Evolutionary conservation across 53 echinoderm and acorn worm species (phyloP).

Genomic region (Patiria pectinifera): DNA sequence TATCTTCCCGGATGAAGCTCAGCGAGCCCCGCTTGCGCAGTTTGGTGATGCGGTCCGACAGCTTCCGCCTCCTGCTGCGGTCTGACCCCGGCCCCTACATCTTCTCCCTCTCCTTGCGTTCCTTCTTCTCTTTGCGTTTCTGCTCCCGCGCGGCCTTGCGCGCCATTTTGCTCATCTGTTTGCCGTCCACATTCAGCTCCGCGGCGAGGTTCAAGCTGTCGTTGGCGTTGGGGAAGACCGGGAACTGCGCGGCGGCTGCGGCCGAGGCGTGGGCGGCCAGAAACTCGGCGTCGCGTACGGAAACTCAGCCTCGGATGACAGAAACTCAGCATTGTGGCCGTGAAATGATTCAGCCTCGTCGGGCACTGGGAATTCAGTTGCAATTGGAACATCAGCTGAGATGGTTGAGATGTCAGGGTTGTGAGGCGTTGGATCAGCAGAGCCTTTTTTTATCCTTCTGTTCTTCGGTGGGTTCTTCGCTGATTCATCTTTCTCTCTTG

Average conservation of each 20-base stretch:
- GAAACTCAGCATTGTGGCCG: not conserved
- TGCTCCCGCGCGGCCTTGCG: slow-evolving; percentile 49
- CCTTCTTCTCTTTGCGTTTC: slow-evolving; percentile 19
- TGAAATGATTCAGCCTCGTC: too few species aligned
- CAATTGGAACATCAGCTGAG: not conserved
- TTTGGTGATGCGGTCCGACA: slow-evolving; percentile 31
- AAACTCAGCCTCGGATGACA: not conserved
- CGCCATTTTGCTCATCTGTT: slow-evolving; percentile 66
- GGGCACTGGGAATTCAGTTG: not conserved
- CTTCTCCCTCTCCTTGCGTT: slow-evolving; percentile 34
- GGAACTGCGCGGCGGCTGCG: slow-evolving; percentile 65
- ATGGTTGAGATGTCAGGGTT: slow-evolving; percentile 6
- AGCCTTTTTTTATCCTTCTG: not conserved
- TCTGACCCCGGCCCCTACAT: not conserved
- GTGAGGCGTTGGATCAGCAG: not conserved
- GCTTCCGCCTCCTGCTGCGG: not conserved
- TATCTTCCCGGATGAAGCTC: slow-evolving; percentile 13
- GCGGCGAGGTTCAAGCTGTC: slow-evolving; percentile 75
- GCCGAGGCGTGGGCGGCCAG: not conserved
- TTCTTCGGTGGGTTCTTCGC: not conserved
- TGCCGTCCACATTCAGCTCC: slow-evolving; percentile 60
- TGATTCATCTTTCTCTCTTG: not conserved
- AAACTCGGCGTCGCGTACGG: slow-evolving; percentile 9
- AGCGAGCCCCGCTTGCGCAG: slow-evolving; percentile 38
- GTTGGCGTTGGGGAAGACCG: slow-evolving; percentile 82